Evolutionary conservation across 2,797 vertebrate genomes (phyloP).

Genomic region (Threskiornis aethiopicus): DNA sequence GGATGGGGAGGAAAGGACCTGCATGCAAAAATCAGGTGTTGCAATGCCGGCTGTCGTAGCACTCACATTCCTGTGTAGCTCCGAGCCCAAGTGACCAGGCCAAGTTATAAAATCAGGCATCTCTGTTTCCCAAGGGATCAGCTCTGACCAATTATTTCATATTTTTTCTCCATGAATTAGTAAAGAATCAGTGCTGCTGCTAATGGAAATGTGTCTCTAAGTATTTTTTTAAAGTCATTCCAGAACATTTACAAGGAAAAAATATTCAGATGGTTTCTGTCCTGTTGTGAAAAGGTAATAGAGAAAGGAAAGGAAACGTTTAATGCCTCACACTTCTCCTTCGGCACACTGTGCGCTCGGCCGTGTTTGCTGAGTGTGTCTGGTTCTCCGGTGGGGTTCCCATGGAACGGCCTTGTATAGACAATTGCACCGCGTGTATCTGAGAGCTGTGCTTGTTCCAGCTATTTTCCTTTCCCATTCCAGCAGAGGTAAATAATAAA

Average conservation of each 20-base stretch:
- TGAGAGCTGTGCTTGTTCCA: background rate
- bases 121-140: background rate
- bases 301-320: background rate
- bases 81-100: background rate
- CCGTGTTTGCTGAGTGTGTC: background rate
- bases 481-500: constrained; percentile 4
- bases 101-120: background rate
- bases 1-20: background rate
- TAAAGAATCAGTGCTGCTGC: background rate
- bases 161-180: background rate
- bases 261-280: background rate
- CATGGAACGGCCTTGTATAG: background rate
- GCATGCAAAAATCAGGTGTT: background rate
- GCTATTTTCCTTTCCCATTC: background rate
- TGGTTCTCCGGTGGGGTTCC: background rate
- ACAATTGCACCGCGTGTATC: background rate
- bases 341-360: accelerated
- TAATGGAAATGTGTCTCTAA: background rate
- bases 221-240: background rate
- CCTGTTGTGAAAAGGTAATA: background rate
- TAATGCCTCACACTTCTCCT: background rate
- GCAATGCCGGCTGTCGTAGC: accelerated
- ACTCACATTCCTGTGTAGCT: background rate
- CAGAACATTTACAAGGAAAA: background rate
- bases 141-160: background rate